phyloP scores from a whole-genome alignment of 1,140 invertebrate species.

The Penaeus vannamei region DNA sequence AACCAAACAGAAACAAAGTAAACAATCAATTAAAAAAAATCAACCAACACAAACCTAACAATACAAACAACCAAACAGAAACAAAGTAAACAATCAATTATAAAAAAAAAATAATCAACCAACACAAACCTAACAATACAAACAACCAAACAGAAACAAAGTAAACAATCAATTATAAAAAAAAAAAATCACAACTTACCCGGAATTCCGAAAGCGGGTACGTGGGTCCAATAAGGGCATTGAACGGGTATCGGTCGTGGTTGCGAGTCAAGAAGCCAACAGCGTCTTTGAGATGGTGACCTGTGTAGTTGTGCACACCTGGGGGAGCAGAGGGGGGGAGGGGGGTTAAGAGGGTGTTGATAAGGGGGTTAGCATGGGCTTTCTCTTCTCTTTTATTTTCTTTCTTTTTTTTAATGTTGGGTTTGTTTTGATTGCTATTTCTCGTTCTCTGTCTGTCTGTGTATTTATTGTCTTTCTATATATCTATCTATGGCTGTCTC shows the following conservation, averaged over 20 bases:
- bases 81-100: no score
- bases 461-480: no score
- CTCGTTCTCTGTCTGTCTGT: background rate
- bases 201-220: conserved; percentile 48
- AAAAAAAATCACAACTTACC: background rate
- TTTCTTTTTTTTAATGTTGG: background rate
- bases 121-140: no score
- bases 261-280: conserved; percentile 42
- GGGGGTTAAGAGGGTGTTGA: background rate
- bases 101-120: no score
- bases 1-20: no score
- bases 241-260: conserved; percentile 49
- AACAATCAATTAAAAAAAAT: no score
- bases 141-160: no score
- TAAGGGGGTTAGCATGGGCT: background rate
- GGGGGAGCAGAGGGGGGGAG: background rate
- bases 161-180: no score
- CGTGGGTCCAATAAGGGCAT: conserved; percentile 20
- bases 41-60: no score
- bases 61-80: no score
- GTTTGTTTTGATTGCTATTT: no score
- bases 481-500: no score
- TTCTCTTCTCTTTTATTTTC: background rate
- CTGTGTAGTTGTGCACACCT: conserved; percentile 62
- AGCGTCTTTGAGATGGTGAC: conserved; percentile 31